These are phyloP conservation scores for Corythaixoides concolor DNA, from an alignment of 2,113 vertebrate genomes.

Conservation along the genomic window DNA sequence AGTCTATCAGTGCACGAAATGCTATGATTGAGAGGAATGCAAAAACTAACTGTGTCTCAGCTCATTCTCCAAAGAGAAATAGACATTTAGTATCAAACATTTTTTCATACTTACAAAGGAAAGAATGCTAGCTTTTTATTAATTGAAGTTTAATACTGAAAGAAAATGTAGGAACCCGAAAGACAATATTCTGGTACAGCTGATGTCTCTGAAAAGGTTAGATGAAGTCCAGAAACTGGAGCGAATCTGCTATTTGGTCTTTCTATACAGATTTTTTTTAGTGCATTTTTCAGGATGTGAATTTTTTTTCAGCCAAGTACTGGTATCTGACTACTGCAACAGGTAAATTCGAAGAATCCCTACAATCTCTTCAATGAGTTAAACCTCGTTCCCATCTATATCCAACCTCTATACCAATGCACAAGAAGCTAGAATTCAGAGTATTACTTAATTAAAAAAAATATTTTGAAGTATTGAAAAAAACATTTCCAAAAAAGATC, in stretches of 20 bases:
- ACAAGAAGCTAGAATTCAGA: constrained; percentile 70
- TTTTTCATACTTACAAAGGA: constrained; percentile 16
- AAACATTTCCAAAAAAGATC: constrained; percentile 71
- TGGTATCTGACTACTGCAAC: not conserved
- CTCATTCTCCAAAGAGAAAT: not conserved
- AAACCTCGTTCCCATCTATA: not conserved
- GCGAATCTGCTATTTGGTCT: not conserved
- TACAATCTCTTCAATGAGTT: constrained; percentile 1
- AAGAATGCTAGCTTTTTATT: constrained; percentile 36
- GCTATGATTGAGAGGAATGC: not conserved
- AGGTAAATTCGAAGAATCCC: constrained; percentile 32
- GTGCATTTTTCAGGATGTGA: not conserved
- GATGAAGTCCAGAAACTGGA: constrained; percentile 8
- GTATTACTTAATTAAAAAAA: constrained; percentile 67
- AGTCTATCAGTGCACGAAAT: not conserved
- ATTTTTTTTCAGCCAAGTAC: constrained; percentile 14
- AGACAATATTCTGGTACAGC: constrained; percentile 34
- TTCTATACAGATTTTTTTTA: not conserved
- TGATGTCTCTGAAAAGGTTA: not conserved
- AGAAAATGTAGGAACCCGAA: constrained; percentile 39
- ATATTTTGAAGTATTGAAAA: constrained; percentile 16
- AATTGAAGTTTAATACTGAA: not conserved
- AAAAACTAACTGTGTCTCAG: constrained; percentile 21
- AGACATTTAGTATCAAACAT: not conserved
- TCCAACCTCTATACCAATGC: constrained; percentile 59